Base-by-base conservation (phyloP, 1,140 invertebrate species). In the Drosophila arawakana region DNA sequence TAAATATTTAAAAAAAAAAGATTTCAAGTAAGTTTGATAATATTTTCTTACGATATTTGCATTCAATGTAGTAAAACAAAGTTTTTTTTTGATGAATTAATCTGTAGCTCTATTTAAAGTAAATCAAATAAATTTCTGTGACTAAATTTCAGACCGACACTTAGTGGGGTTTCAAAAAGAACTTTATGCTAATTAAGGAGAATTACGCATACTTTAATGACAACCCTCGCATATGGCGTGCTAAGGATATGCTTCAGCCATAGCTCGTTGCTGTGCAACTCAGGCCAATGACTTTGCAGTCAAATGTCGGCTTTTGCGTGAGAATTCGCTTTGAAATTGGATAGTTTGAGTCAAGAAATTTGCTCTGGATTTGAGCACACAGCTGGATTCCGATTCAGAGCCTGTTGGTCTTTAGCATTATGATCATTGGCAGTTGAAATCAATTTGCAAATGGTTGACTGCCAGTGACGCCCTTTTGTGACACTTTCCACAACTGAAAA, bases 281-380 rank as follows among this genome's bases (percentile, higher is more conserved):
- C 25, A 60, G 69, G 69, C 69, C 69, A 72, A 72, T 72, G 69
- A 72, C 69, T 66, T 58, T 57, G 37, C 60, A 43, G 35, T 18
- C 52, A 18, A 21, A 3, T 44, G 73, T 62, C 84, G 84, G 84
- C 84, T 50, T 89, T 88, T 80, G 80, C 84, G 85, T 88, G 84
- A 84, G 85, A 90, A 88, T 65, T 66, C 49, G 34, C 84, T 88
- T 88, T 88, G 84, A 88, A 84, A 88, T 88, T 73, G 69, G 74
- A 88, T 89, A 84, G 46, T 30, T 61, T 69, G 34, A 54, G 50
- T 54, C 1, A 13, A 54, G 50, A 37, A 37, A 54, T 70, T 55
- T 63, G 58, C 59, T 62, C 62, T 70, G 18, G 46, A 71, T 59
- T 39, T 70, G 62, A 44, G 69, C 73, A 58, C 73, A 58, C 73